Percentiles rank a stretch among this genome's conserved stretches.
These are phyloP conservation scores for Choreutis nemorana DNA, from an alignment of 2,888 invertebrate genomes.

Conservation along the genomic window DNA sequence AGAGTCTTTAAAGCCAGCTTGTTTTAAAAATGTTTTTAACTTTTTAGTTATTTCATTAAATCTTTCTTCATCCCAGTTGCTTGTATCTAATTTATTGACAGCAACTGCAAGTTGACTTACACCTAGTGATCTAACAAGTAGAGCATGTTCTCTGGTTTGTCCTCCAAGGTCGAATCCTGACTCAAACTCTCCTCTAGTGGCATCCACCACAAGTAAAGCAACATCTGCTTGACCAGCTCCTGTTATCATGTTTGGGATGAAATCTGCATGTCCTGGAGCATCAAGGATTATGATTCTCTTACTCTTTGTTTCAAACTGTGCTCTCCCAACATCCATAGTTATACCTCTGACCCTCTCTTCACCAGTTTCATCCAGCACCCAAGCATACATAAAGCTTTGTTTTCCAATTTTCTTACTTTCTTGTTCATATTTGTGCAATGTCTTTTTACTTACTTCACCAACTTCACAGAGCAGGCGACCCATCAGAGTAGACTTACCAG, in stretches of 20 bases:
- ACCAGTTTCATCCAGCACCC: constrained; percentile 98
- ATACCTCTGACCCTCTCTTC: constrained; percentile 97
- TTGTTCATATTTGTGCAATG: constrained; percentile 96
- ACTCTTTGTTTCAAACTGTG: constrained; percentile 87
- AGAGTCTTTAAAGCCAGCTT: constrained; percentile 88
- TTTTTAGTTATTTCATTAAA: constrained; percentile 90
- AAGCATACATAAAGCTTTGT: constrained; percentile 97
- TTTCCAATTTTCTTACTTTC: constrained; percentile 98
- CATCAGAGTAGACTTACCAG: constrained; percentile 97
- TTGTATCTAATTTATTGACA: constrained; percentile 97
- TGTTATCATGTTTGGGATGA: constrained; percentile 99
- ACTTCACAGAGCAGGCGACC: constrained; percentile 90
- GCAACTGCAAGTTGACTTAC: constrained; percentile 94
- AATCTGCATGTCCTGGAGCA: constrained; percentile 99
- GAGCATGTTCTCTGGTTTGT: constrained; percentile 96
- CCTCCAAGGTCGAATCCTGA: constrained; percentile 98
- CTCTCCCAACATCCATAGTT: constrained; percentile 97
- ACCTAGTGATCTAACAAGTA: constrained; percentile 88
- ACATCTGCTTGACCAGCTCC: constrained; percentile 99
- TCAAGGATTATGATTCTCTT: constrained; percentile 89
- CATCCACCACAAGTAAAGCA: constrained; percentile 95
- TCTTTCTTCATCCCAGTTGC: constrained; percentile 89
- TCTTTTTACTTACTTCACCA: constrained; percentile 85
- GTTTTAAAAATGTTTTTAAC: constrained; percentile 83
- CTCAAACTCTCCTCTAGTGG: constrained; percentile 97